These are phyloP conservation scores for Onychostruthus taczanowskii DNA, from an alignment of 2,113 vertebrate species.

Conservation along the genomic window DNA sequence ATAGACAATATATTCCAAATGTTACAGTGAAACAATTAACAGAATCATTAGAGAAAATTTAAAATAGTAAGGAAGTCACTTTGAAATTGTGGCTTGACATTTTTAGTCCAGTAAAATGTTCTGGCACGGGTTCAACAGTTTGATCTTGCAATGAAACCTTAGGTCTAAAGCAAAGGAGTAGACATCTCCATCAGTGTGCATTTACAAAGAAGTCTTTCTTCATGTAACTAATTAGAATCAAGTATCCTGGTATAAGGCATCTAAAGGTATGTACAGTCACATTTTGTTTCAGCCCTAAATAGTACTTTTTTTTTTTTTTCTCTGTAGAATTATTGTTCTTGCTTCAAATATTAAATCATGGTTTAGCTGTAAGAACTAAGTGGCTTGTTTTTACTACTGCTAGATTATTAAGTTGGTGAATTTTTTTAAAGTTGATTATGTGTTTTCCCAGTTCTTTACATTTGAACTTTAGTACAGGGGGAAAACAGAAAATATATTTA, in stretches of 20 bases:
- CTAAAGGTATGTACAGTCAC: neutral
- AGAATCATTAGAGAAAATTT: neutral
- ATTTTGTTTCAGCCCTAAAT: neutral
- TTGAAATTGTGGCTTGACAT: neutral
- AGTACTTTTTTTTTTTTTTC: neutral
- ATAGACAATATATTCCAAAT: neutral
- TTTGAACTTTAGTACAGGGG: slow-evolving; percentile 16
- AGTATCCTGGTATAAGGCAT: neutral
- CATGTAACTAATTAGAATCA: neutral
- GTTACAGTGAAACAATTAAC: neutral
- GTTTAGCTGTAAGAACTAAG: neutral
- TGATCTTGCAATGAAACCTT: neutral
- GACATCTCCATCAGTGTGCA: neutral
- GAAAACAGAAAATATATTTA: slow-evolving; percentile 56
- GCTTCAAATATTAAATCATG: neutral
- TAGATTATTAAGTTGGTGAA: slow-evolving; percentile 16
- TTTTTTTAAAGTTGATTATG: neutral
- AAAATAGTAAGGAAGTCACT: neutral
- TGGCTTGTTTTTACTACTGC: neutral
- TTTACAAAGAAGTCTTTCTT: neutral
- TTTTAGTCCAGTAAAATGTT: neutral
- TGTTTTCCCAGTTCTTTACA: neutral
- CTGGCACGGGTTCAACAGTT: neutral
- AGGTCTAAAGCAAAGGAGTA: neutral
- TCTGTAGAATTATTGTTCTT: neutral